Evolutionary conservation across 2,888 invertebrate species (phyloP).

Genomic region (Apoderus coryli): DNA sequence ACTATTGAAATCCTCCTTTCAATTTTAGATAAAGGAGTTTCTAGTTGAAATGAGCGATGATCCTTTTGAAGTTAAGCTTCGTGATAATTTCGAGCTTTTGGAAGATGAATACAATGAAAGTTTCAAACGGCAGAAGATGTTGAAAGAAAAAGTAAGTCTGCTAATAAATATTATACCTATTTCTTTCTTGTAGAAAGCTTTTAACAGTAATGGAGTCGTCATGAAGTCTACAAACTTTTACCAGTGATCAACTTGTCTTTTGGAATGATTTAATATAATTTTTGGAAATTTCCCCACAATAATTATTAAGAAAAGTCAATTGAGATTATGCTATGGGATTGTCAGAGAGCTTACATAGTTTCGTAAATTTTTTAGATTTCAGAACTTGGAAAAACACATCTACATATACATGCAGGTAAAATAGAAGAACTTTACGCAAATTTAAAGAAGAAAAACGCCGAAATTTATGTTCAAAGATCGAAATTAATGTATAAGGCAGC

Average conservation of each 20-base stretch:
- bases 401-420: constrained; percentile 70
- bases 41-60: constrained; percentile 91
- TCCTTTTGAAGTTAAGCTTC: constrained; percentile 91
- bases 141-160: constrained; percentile 67
- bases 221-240: too few relatives aligned
- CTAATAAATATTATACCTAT: too few relatives aligned
- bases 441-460: constrained; percentile 79
- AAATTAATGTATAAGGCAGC: constrained; percentile 46
- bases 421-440: constrained; percentile 81
- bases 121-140: constrained; percentile 72
- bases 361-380: constrained; percentile 36
- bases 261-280: too few relatives aligned
- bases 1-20: too few relatives aligned
- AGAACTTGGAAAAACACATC: constrained; percentile 67
- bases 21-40: constrained; percentile 63
- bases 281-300: too few relatives aligned
- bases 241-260: too few relatives aligned
- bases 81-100: constrained; percentile 88
- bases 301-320: too few relatives aligned
- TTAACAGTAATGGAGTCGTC: too few relatives aligned
- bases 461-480: constrained; percentile 88
- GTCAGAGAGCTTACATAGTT: too few relatives aligned
- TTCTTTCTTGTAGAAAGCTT: too few relatives aligned
- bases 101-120: constrained; percentile 94
- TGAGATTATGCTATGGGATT: too few relatives aligned